Conservation (phyloP, 2,888 invertebrate species). For the Epinotia ramella region DNA sequence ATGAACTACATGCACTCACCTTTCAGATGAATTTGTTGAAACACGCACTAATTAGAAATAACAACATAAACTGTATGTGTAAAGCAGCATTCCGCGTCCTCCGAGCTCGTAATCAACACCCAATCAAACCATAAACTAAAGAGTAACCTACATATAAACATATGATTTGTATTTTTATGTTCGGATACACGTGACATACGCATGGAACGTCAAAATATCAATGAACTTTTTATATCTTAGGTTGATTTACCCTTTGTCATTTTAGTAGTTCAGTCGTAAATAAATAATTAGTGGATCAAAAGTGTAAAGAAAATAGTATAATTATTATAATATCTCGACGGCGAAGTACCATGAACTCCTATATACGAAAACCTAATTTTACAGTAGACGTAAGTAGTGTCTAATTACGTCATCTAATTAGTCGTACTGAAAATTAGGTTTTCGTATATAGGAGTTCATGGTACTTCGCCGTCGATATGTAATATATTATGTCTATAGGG, state of each 20-base stretch:
- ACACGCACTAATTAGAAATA: conserved; percentile 69
- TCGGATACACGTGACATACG: conserved; percentile 35
- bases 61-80: conserved; percentile 68
- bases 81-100: conserved; percentile 81
- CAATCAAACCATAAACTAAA: conserved; percentile 80
- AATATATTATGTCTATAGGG: too few species aligned
- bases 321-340: too few species aligned
- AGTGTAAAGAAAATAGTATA: too few species aligned
- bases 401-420: too few species aligned
- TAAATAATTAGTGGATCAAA: too few species aligned
- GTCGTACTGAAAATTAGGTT: too few species aligned
- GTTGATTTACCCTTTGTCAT: neutral
- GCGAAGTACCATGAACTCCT: too few species aligned
- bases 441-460: too few species aligned
- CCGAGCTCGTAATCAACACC: conserved; percentile 76
- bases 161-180: conserved; percentile 65
- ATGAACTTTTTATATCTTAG: neutral
- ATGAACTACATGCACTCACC: conserved; percentile 61
- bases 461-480: too few species aligned
- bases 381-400: too few species aligned
- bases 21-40: conserved; percentile 63
- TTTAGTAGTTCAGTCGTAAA: neutral
- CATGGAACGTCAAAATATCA: conserved; percentile 5
- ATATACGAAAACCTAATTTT: too few species aligned
- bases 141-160: conserved; percentile 82